A percentile compares a stretch with the other conserved stretches of the same genome.
Evolutionary conservation across 2,797 vertebrate species (phyloP).

Genomic region (Melanotaenia nigrans): DNA sequence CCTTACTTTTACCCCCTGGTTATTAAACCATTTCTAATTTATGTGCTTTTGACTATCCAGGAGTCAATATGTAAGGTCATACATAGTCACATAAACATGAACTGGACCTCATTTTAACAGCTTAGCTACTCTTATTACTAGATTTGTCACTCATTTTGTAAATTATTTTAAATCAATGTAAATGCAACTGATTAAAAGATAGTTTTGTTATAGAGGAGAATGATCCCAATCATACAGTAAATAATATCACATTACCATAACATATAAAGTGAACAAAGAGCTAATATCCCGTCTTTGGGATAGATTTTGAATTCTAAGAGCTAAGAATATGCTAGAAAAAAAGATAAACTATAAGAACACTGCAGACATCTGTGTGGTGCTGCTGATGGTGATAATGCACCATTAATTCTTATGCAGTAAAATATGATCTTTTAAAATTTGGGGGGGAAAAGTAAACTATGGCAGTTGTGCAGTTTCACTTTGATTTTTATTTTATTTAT

Average conservation of each 20-base stretch:
- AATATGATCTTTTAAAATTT: not conserved
- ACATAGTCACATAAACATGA: not conserved
- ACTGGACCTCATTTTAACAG: not conserved
- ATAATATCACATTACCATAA: not conserved
- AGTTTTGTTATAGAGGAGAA: not conserved
- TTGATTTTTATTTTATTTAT: not conserved
- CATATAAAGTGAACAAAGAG: not conserved
- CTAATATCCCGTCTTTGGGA: conserved; percentile 6
- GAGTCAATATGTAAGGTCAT: not conserved
- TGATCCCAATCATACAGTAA: not conserved
- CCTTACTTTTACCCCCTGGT: not conserved
- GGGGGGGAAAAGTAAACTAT: no score
- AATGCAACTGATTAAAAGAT: not conserved
- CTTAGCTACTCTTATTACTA: no score
- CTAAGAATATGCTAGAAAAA: not conserved
- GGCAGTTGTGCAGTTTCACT: no score
- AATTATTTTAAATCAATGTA: not conserved
- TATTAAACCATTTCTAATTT: not conserved
- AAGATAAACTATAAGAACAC: not conserved
- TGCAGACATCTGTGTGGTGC: no score
- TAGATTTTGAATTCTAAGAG: conserved; percentile 22
- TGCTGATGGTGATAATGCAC: not conserved
- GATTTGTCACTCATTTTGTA: not conserved
- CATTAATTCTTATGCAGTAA: not conserved
- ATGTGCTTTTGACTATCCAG: not conserved